These are phyloP conservation scores for Conus ventricosus DNA, from an alignment of 1,140 invertebrate genomes.

Conservation along the genomic window DNA sequence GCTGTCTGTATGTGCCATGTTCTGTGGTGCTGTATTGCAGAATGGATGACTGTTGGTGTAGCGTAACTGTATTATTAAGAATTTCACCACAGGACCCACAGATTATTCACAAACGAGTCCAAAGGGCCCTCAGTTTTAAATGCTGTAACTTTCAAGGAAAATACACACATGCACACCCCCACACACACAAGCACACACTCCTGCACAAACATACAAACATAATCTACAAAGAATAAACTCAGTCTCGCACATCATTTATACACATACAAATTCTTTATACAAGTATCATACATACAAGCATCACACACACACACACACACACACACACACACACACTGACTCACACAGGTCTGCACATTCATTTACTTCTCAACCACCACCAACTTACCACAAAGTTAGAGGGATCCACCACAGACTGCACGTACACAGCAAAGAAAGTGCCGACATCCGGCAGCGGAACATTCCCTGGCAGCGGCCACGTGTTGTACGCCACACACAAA, in stretches of 20 bases:
- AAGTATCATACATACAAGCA: not conserved
- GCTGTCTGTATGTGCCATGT: no score
- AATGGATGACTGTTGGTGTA: no score
- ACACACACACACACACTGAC: not conserved
- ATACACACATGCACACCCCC: no score
- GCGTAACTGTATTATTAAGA: no score
- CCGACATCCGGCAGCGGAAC: slow-evolving; percentile 36
- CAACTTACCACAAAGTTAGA: slow-evolving; percentile 57
- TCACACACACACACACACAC: not conserved
- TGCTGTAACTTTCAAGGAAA: no score
- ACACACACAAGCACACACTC: slow-evolving; percentile 4
- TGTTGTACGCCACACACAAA: slow-evolving; percentile 10
- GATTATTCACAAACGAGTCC: no score
- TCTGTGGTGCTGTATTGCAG: no score
- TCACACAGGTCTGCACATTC: not conserved
- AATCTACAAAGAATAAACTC: not conserved
- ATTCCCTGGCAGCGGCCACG: slow-evolving; percentile 29
- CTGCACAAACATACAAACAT: not conserved
- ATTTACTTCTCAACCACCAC: no score
- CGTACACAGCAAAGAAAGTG: slow-evolving; percentile 44
- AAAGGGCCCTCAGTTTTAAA: no score
- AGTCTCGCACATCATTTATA: not conserved
- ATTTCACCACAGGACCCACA: no score
- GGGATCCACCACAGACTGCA: slow-evolving; percentile 47
- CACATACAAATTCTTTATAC: not conserved